Percentiles rank a stretch among this genome's conserved stretches.
Evolutionary conservation across 1,140 invertebrate genomes (phyloP).

Genomic region (Bombyx mandarina): DNA sequence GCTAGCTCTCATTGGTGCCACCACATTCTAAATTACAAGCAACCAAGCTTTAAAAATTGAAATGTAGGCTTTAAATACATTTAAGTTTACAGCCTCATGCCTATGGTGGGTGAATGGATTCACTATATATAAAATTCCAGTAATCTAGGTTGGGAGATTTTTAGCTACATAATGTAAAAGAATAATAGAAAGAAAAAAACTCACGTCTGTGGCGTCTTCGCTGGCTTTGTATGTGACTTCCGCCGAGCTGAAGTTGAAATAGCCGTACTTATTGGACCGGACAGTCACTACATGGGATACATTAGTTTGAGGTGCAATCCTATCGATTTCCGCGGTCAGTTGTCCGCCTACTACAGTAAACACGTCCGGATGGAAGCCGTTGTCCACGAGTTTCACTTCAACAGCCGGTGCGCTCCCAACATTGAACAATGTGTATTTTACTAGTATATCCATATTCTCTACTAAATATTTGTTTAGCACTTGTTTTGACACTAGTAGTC

Average conservation of each 20-base stretch:
- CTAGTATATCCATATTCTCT: conserved; percentile 97
- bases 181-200: neutral
- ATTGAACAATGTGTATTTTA: conserved; percentile 92
- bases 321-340: conserved; percentile 85
- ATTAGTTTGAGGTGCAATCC: conserved; percentile 93
- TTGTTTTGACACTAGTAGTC: conserved; percentile 87
- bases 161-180: too few relatives aligned
- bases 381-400: conserved; percentile 90
- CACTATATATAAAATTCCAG: too few relatives aligned
- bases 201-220: conserved; percentile 81
- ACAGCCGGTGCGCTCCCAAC: conserved; percentile 89
- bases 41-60: too few relatives aligned
- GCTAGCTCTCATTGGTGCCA: too few relatives aligned
- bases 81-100: too few relatives aligned
- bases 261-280: conserved; percentile 89
- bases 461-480: conserved; percentile 98
- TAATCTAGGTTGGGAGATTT: too few relatives aligned
- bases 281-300: conserved; percentile 95
- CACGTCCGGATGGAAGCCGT: conserved; percentile 89
- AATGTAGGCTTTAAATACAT: too few relatives aligned
- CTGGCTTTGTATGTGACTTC: conserved; percentile 90
- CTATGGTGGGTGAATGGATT: too few relatives aligned
- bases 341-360: conserved; percentile 91
- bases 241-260: conserved; percentile 97
- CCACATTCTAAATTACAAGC: too few relatives aligned